phyloP scores from a whole-genome alignment of 2,888 invertebrate genomes.

The Hydriomena furcata region DNA sequence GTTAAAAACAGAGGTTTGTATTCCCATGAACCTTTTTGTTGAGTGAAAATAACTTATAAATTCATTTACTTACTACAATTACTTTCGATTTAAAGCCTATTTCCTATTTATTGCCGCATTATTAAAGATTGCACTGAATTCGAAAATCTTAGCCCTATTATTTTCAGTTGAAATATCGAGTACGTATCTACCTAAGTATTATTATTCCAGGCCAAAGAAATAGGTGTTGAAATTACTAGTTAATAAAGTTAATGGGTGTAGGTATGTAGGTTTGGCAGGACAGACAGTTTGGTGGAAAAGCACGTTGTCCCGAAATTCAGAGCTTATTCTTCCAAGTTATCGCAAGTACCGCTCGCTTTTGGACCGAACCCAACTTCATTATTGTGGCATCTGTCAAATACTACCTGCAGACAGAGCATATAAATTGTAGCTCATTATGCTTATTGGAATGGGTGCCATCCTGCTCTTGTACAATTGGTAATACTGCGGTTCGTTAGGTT shows the following conservation, averaged over 20 bases:
- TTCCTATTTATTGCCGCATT: too few species aligned
- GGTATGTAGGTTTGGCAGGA: too few species aligned
- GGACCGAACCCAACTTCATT: constrained; percentile 23
- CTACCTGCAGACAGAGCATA: constrained; percentile 27
- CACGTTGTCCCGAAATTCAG: neutral
- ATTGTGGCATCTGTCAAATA: constrained; percentile 27
- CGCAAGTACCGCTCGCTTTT: constrained; percentile 6
- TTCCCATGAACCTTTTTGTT: constrained; percentile 1
- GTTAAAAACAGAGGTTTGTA: neutral
- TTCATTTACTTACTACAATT: too few species aligned
- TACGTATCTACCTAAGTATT: too few species aligned
- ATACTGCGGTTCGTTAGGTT: constrained; percentile 12
- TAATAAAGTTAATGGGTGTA: too few species aligned
- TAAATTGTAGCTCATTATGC: constrained; percentile 27
- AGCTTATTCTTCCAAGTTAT: neutral
- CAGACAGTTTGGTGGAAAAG: too few species aligned
- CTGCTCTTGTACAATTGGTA: constrained; percentile 12
- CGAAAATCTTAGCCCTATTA: too few species aligned
- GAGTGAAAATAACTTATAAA: neutral
- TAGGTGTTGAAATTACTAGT: too few species aligned
- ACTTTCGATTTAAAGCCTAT: too few species aligned
- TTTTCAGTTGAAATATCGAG: too few species aligned
- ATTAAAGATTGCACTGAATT: too few species aligned
- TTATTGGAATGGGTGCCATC: constrained; percentile 19
- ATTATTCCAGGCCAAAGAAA: too few species aligned